Base-by-base conservation (phyloP, 2,113 vertebrate genomes). In the Crotophaga sulcirostris region DNA sequence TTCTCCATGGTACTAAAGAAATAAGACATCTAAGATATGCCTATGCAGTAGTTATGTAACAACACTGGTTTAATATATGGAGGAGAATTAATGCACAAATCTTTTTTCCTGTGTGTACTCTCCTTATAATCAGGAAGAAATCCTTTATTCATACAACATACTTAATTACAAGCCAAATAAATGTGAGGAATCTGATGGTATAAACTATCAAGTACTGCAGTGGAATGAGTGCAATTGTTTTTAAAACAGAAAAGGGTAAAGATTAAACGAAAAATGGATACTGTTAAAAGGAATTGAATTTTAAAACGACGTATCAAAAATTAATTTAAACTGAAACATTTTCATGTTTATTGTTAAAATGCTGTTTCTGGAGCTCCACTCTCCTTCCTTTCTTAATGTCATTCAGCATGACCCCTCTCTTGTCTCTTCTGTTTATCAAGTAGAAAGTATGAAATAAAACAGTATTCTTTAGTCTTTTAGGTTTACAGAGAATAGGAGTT, bases 251-350 rank as follows among this genome's bases (percentile, higher is more conserved):
- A 63, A 83, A 64, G 7, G 84, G 78, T 64, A 60, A 90, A 86
- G 47, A 84, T 84, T 24, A 88, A 91, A 92, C 19, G 44, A 60
- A 93, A 75, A 47, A 75, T 2, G 5, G 16, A 11, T 94, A n/a
- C 59, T 70, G 17, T 83, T 93, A 73, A 90, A 49, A 88, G 15
- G 29, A 95, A 83, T 73, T 94, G 77, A 79, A 91, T 96, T 94
- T 91, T 96, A 77, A 87, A 85, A 40, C 0, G 0, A 40, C 67
- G 15, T 66, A 87, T 70, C n/a, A 93, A 91, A 94, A 88, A 90
- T 63, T 70, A 93, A 85, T 96, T 94, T 80, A 68, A 96, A 93
- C 23, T 62, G 42, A 87, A 73, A 49, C 29, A 16, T 10, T 84
- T 91, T 52, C 18, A 18, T 86, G 66, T 93, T 90, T 93, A 81